Evolutionary conservation across 2,888 invertebrate species (phyloP).

Genomic region (Lasioglossum lativentre): DNA sequence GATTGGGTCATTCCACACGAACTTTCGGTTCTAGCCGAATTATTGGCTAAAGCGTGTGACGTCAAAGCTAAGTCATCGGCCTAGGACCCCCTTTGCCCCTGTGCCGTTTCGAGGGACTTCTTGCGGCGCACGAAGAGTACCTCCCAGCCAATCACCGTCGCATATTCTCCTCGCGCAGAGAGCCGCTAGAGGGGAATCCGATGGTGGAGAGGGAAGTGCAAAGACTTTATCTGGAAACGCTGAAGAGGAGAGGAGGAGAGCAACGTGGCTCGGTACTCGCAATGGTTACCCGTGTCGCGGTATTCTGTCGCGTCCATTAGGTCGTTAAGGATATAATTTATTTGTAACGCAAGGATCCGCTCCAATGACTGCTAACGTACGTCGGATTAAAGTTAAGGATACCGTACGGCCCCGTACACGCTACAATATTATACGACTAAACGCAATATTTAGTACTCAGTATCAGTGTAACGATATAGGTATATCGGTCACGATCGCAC

Average conservation of each 20-base stretch:
- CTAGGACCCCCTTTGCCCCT: too few relatives aligned
- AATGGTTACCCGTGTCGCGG: conserved; percentile 68
- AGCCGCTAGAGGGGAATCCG: background rate
- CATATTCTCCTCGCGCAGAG: background rate
- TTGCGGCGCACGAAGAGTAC: too few relatives aligned
- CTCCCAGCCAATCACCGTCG: too few relatives aligned
- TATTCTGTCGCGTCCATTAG: conserved; percentile 79
- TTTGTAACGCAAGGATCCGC: conserved; percentile 72
- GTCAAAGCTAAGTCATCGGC: too few relatives aligned
- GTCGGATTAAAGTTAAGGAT: conserved; percentile 52
- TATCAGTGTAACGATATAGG: conserved; percentile 67
- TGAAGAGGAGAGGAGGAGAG: background rate
- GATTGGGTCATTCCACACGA: too few relatives aligned
- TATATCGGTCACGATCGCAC: conserved; percentile 66
- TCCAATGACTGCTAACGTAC: conserved; percentile 61
- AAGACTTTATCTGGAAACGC: background rate
- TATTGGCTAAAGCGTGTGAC: too few relatives aligned
- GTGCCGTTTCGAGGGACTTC: too few relatives aligned
- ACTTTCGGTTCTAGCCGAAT: too few relatives aligned
- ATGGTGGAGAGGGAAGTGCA: background rate
- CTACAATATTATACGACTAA: conserved; percentile 68
- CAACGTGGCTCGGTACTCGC: conserved; percentile 11
- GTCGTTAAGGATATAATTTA: conserved; percentile 76
- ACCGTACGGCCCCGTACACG: conserved; percentile 62
- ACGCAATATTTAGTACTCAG: conserved; percentile 73